Evolutionary conservation across 2,888 invertebrate species (phyloP), one percentile per base, ranked within the genome.

Genomic region (Aplocera efformata): DNA sequence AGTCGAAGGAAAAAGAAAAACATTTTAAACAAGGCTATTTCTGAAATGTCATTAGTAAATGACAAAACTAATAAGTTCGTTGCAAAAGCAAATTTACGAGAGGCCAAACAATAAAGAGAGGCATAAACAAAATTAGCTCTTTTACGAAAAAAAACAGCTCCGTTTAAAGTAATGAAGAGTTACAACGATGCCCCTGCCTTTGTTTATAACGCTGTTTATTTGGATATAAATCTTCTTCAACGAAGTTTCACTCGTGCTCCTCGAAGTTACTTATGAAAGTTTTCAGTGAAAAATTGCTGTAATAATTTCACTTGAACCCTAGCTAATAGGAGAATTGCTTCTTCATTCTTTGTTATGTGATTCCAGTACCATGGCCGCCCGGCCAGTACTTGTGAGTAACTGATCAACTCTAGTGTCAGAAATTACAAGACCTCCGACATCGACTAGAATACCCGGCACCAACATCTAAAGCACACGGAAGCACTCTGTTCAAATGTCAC

Each of bases 261-360:
- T 53, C 56, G 56, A 69, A 74, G 67, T 71, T 67, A 59, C 66
- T 61, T 62, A 65, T 65, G 70, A 67, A 81, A 78, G 72, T 80
- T 79, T 74, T 68, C 63, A 75, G 70, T 80, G 79, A 82, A 83
- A 81, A 81, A 80, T 82, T 74, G 72, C 77, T 56, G 76, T 72
- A 77, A 82, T 81, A 77, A 79, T 82, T 83, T 77, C 68, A 60
- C 58, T 66, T 24, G 30, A 22, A 17, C 29, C 17, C 6, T 7
- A 36, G 36, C 28, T 31, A 21, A 27, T 27, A 1, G 6, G 9
- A 21, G 10, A 11, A 2, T 13, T 28, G 35, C 40, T 36, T 8
- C 21, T 7, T 10, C 26, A 22, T 13, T 28, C 11, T 28, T 1
- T 8, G 6, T 20, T 9, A 10, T 30, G 1, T 9, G 6, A 17